Evolutionary conservation across 2,113 vertebrate genomes (phyloP).

Genomic region (Mastomys coucha): DNA sequence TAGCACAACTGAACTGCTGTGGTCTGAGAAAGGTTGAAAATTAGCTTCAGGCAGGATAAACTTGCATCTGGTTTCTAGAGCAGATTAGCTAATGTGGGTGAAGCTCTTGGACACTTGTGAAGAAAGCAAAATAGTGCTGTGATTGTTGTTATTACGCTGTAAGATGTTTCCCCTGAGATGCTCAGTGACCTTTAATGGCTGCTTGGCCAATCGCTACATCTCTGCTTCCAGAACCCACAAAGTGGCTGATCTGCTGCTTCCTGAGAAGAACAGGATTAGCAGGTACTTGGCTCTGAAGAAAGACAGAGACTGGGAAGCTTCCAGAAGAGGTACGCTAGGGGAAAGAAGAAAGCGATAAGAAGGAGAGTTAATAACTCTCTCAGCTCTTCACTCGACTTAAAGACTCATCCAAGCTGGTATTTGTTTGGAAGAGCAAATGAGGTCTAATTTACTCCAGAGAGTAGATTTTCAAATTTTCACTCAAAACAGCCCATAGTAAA

Average conservation of each 20-base stretch:
- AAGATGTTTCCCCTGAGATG: not conserved
- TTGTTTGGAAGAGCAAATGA: slow-evolving; percentile 2
- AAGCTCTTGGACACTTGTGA: not conserved
- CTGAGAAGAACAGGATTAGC: not conserved
- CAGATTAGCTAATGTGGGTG: not conserved
- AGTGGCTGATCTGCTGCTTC: not conserved
- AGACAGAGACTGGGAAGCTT: not conserved
- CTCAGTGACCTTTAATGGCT: not conserved
- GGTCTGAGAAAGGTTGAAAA: slow-evolving; percentile 33
- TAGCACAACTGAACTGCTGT: not conserved
- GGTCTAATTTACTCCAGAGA: not conserved
- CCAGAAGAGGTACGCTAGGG: not conserved
- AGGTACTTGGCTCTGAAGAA: not conserved
- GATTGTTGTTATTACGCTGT: not conserved
- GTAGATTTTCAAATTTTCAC: not conserved
- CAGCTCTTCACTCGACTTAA: not conserved
- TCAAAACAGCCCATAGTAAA: not conserved
- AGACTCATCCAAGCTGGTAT: not conserved
- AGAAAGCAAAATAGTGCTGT: not conserved
- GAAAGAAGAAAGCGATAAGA: not conserved
- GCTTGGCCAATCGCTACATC: not conserved
- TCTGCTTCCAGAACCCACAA: not conserved
- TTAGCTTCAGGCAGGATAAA: not conserved
- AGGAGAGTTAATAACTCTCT: not conserved
- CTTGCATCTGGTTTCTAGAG: not conserved